Base-by-base conservation (phyloP, 2,113 vertebrate species). In the Pycnonotus jocosus region DNA sequence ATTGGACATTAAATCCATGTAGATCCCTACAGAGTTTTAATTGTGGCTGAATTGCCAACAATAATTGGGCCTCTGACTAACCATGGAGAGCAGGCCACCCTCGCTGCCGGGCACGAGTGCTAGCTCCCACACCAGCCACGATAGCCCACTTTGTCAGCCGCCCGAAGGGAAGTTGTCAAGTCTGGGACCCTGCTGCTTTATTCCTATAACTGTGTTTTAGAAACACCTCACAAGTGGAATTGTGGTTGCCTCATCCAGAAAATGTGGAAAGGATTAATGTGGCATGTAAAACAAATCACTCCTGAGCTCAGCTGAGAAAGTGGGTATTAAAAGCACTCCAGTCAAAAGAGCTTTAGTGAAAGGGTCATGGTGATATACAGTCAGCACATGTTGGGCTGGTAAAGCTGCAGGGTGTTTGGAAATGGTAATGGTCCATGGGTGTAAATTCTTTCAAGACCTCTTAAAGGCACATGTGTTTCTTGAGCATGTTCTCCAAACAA, bases 251-350 rank as follows among this genome's bases (percentile, higher is more conserved):
- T 98, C 96, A 98, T 98, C 97, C 98, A 98, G 98, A 98, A 98
- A 98, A 99, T 98, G 98, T 99, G 99, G 98, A 98, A 98, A 98
- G 98, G 97, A 99, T 99, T 98, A 98, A 98, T 98, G 98, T 98
- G 98, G 98, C 98, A 98, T 98, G 98, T 98, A 98, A 98, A 98
- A 98, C 98, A 98, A 98, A 98, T 98, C 98, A 98, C 96, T 98
- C 97, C 97, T 98, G 98, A 98, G 97, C 98, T 98, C 97, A 98
- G 98, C 98, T 98, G 98, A 98, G 98, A 98, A 98, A 97, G 98
- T 98, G 97, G 97, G 97, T 98, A 98, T 98, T 98, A 98, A 98
- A 98, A 98, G 98, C 97, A 98, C 98, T 98, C 97, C 96, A 98
- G 98, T 98, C 97, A 98, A 98, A 98, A 98, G 97, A 97, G 97